phyloP scores from a whole-genome alignment of 2,797 vertebrate genomes.

The Gallinago stenura region DNA sequence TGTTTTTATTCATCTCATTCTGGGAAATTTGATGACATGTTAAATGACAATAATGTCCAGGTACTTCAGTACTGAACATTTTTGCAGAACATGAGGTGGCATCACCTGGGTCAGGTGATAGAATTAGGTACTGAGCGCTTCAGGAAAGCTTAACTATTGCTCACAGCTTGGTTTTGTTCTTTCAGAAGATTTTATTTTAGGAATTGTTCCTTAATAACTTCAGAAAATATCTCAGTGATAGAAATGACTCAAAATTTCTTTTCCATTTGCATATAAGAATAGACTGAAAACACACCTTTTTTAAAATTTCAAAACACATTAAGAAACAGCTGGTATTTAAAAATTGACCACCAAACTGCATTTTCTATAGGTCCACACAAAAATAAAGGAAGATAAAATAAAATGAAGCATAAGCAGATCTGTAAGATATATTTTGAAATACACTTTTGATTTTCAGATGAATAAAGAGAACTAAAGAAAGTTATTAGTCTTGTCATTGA shows the following conservation, averaged over 20 bases:
- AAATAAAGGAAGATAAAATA: background rate
- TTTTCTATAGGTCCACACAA: background rate
- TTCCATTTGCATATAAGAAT: background rate
- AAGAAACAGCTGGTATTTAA: background rate
- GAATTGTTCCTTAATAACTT: background rate
- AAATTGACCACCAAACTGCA: background rate
- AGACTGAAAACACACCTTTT: background rate
- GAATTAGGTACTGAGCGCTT: background rate
- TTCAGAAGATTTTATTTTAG: background rate
- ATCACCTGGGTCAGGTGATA: background rate
- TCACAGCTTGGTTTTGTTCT: background rate
- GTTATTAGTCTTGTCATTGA: background rate
- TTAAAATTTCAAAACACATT: background rate
- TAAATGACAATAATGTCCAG: background rate
- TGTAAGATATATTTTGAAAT: background rate
- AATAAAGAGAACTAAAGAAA: background rate
- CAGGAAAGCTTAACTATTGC: background rate
- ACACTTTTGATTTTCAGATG: background rate
- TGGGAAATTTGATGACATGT: background rate
- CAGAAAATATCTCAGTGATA: background rate
- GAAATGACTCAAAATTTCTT: background rate
- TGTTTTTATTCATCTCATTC: background rate
- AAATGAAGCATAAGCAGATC: background rate
- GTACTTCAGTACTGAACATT: background rate
- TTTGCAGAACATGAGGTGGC: background rate